These are phyloP conservation scores for Leptoclinus maculatus DNA, from an alignment of 2,797 vertebrate species.

Conservation along the genomic window DNA sequence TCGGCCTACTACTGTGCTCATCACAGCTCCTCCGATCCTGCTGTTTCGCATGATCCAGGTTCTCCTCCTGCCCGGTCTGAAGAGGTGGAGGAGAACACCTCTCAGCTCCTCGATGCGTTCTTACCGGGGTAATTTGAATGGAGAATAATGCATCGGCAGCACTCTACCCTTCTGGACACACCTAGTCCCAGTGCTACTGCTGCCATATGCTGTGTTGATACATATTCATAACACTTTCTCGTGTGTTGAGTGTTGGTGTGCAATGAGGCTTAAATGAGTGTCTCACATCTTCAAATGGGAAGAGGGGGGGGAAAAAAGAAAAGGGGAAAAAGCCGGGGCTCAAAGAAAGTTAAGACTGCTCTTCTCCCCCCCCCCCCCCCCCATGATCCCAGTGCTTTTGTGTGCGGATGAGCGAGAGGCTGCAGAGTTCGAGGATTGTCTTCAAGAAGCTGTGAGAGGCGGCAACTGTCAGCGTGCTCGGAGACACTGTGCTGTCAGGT, in stretches of 20 bases:
- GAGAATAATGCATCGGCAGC: conserved; percentile 85
- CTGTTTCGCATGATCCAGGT: conserved; percentile 56
- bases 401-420: conserved; percentile 19
- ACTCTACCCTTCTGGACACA: conserved; percentile 88
- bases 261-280: conserved; percentile 79
- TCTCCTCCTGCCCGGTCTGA: conserved; percentile 63
- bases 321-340: conserved; percentile 37
- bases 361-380: conserved; percentile 21
- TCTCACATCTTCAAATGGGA: conserved; percentile 82
- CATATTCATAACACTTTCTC: conserved; percentile 86
- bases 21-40: conserved; percentile 60
- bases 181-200: conserved; percentile 85
- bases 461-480: conserved; percentile 62
- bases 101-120: conserved; percentile 67
- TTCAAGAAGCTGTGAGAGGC: conserved; percentile 44
- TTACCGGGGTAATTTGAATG: conserved; percentile 78
- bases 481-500: conserved; percentile 78
- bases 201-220: conserved; percentile 86
- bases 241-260: conserved; percentile 73
- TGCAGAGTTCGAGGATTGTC: conserved; percentile 26
- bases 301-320: conserved; percentile 48
- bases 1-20: conserved; percentile 64
- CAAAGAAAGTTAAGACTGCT: conserved; percentile 71
- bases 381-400: conserved; percentile 45
- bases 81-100: conserved; percentile 65